phyloP scores from a whole-genome alignment of 2,888 invertebrate species.

The Cephus pygmeus region DNA sequence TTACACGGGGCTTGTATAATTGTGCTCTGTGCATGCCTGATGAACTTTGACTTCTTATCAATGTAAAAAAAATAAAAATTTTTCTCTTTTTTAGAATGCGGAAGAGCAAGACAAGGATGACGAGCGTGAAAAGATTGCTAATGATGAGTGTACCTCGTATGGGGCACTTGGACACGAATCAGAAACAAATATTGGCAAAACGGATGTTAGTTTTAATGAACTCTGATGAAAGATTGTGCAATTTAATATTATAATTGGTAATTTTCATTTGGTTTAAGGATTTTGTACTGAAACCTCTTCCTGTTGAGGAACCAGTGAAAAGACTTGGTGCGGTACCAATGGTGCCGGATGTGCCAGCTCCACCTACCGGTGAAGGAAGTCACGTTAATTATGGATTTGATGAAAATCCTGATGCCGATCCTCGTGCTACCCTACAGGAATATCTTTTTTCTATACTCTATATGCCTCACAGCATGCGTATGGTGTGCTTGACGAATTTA shows the following conservation, averaged over 20 bases:
- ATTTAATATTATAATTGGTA: neutral
- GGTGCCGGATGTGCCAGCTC: conserved; percentile 40
- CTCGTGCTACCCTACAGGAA: conserved; percentile 63
- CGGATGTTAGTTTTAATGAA: conserved; percentile 38
- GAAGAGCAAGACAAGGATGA: conserved; percentile 27
- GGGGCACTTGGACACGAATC: conserved; percentile 49
- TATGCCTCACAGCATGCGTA: conserved; percentile 88
- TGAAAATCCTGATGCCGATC: conserved; percentile 34
- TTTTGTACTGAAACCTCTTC: conserved; percentile 47
- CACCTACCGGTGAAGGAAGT: conserved; percentile 14
- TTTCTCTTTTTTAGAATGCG: conserved; percentile 30
- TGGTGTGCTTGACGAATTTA: conserved; percentile 91
- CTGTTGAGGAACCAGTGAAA: conserved; percentile 37
- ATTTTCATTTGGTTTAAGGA: conserved; percentile 40
- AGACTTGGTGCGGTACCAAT: conserved; percentile 51
- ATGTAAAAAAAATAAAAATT: too few relatives aligned
- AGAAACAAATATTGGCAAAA: conserved; percentile 38
- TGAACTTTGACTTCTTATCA: neutral
- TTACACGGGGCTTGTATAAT: neutral
- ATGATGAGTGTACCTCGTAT: conserved; percentile 51
- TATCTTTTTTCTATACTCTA: conserved; percentile 90
- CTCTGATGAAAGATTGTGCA: neutral
- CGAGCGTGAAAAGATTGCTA: conserved; percentile 50
- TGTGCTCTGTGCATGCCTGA: neutral
- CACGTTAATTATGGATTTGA: conserved; percentile 18